Evolutionary conservation across 2,113 vertebrate genomes (phyloP).

Genomic region (Noctilio leporinus): DNA sequence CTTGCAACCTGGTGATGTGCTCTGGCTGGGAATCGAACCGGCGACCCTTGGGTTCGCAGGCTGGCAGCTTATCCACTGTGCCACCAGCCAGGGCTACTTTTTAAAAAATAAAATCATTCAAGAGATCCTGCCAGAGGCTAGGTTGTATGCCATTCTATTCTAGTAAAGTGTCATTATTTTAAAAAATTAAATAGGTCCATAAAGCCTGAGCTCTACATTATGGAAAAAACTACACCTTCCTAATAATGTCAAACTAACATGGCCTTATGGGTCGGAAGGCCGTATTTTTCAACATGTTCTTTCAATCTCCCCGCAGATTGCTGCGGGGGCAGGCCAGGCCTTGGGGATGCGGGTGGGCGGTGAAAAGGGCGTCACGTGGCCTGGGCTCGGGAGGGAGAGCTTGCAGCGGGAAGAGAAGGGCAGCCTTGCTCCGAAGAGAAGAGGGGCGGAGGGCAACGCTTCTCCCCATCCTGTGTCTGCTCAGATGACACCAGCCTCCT

Average conservation of each 20-base stretch:
- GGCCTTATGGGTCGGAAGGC: slow-evolving; percentile 11
- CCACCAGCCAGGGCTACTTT: too few species aligned
- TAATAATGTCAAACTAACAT: slow-evolving; percentile 46
- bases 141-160: slow-evolving; percentile 33
- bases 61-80: too few species aligned
- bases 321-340: not conserved
- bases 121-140: slow-evolving; percentile 38
- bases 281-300: not conserved
- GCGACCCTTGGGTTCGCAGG: too few species aligned
- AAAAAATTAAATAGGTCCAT: slow-evolving; percentile 61
- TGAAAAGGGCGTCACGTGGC: too few species aligned
- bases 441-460: fast-evolving
- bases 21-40: too few species aligned
- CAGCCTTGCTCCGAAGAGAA: not conserved
- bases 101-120: slow-evolving; percentile 39
- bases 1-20: too few species aligned
- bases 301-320: not conserved
- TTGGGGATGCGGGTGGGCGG: not conserved
- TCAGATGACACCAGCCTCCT: not conserved
- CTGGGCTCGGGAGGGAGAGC: not conserved
- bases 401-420: not conserved
- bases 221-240: slow-evolving; percentile 51
- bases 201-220: slow-evolving; percentile 55
- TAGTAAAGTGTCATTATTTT: slow-evolving; percentile 49
- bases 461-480: not conserved